Conservation (phyloP, 2,797 vertebrate species). For the Champsocephalus gunnari region DNA sequence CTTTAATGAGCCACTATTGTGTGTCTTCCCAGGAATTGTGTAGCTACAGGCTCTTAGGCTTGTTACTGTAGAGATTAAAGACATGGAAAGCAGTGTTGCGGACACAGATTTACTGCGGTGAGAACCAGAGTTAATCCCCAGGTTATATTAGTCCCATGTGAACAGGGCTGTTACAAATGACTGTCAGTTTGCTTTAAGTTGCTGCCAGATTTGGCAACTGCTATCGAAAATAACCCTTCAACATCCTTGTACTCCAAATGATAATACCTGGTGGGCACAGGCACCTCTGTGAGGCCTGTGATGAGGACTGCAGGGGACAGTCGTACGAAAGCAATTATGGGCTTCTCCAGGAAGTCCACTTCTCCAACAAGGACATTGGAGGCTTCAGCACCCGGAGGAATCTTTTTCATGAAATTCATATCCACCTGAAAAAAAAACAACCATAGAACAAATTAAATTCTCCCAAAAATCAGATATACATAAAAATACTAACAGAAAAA, state of each 20-base stretch:
- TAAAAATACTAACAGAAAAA: neutral
- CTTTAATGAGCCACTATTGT: neutral
- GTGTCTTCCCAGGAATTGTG: neutral
- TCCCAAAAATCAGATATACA: neutral
- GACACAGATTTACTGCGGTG: neutral
- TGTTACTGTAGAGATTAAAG: conserved; percentile 9
- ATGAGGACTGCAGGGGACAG: conserved; percentile 94
- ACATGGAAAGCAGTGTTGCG: neutral
- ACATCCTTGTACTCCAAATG: neutral
- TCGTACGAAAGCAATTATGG: conserved; percentile 94
- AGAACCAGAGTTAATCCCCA: conserved; percentile 2
- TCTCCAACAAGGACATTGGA: conserved; percentile 98
- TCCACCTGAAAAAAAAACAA: conserved; percentile 87
- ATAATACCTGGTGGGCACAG: conserved; percentile 93
- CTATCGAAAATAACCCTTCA: neutral
- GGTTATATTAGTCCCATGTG: neutral
- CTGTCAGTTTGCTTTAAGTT: neutral
- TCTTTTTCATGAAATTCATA: conserved; percentile 99
- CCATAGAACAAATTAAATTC: neutral
- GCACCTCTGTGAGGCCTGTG: conserved; percentile 96
- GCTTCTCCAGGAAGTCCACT: conserved; percentile 96
- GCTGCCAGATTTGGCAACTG: neutral
- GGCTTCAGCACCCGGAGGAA: conserved; percentile 94
- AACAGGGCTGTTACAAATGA: conserved; percentile 8
- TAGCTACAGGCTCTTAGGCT: neutral